These are phyloP conservation scores for Falco concolor DNA, from an alignment of 2,797 vertebrate species.

Conservation along the genomic window DNA sequence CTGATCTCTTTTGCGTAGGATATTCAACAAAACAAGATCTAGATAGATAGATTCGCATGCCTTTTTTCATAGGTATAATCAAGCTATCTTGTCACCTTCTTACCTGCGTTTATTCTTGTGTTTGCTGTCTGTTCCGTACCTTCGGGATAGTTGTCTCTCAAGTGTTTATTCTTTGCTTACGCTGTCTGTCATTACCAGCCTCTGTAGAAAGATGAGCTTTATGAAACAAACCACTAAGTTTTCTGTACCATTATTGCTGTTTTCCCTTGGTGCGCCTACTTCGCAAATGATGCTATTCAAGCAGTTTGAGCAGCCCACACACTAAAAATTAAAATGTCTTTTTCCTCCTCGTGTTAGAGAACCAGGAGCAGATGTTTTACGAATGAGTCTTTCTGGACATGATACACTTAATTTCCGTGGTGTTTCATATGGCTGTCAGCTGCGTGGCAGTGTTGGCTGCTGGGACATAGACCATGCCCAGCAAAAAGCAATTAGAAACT, in stretches of 20 bases:
- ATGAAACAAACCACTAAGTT: not conserved
- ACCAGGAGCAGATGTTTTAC: not conserved
- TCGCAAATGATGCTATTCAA: not conserved
- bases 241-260: not conserved
- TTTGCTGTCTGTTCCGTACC: not conserved
- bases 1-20: not conserved
- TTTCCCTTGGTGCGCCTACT: not conserved
- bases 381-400: not conserved
- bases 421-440: not conserved
- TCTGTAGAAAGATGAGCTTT: not conserved
- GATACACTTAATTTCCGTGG: not conserved
- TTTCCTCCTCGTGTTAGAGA: not conserved
- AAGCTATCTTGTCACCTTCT: not conserved
- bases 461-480: not conserved
- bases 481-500: not conserved
- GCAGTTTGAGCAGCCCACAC: not conserved
- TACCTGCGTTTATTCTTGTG: not conserved
- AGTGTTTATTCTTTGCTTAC: not conserved
- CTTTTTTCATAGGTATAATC: rapidly evolving
- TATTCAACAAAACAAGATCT: not conserved
- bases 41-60: no score
- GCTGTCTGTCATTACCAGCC: not conserved
- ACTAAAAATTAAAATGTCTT: not conserved
- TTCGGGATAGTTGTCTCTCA: not conserved
- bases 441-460: not conserved